Evolutionary conservation across 2,113 vertebrate genomes (phyloP).

Genomic region (Chitala chitala): DNA sequence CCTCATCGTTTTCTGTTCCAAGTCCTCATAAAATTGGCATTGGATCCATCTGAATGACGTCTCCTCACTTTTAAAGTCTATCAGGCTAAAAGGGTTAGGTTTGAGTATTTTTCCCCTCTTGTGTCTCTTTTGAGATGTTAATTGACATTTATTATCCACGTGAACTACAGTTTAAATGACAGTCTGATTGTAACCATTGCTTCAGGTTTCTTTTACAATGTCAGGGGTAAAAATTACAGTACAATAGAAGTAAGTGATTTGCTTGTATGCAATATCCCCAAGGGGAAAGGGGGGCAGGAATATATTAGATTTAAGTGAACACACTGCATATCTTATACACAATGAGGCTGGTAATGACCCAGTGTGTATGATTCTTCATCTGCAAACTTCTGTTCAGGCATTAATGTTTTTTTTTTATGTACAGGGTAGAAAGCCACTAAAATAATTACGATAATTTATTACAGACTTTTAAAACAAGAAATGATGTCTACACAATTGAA

Average conservation of each 20-base stretch:
- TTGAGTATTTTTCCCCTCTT: constrained; percentile 13
- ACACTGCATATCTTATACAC: constrained; percentile 36
- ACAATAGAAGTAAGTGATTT: neutral
- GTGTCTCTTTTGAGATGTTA: neutral
- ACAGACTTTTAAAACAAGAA: constrained; percentile 38
- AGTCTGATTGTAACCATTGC: neutral
- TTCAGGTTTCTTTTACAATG: neutral
- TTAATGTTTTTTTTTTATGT: constrained; percentile 38
- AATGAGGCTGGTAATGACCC: constrained; percentile 24
- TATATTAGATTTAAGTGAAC: constrained; percentile 30
- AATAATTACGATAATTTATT: constrained; percentile 42
- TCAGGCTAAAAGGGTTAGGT: constrained; percentile 52
- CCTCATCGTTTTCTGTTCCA: constrained; percentile 47
- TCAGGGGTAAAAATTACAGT: neutral
- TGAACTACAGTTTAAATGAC: neutral
- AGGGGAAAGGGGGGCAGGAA: neutral
- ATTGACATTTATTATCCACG: neutral
- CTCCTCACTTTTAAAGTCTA: constrained; percentile 36
- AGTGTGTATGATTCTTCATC: constrained; percentile 46
- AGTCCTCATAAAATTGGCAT: constrained; percentile 34
- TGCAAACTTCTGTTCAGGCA: constrained; percentile 46
- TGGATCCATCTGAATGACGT: constrained; percentile 43
- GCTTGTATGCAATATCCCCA: neutral
- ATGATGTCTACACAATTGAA: constrained; percentile 36
- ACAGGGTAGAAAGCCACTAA: constrained; percentile 32